Evolutionary conservation across 2,113 vertebrate species (phyloP).

Genomic region (Nannospalax galili): DNA sequence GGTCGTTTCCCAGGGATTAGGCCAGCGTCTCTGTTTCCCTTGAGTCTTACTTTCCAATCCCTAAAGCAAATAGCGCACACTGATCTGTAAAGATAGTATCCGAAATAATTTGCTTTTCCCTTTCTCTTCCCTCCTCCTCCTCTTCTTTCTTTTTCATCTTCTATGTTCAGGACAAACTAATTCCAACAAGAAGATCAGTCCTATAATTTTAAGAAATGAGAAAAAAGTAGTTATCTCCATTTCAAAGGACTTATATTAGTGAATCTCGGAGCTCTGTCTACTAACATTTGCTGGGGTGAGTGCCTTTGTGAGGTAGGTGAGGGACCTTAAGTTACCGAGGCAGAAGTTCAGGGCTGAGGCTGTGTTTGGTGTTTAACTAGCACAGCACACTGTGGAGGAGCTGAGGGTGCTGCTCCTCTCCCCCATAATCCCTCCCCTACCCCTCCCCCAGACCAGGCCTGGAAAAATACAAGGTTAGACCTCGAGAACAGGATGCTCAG

Average conservation of each 20-base stretch:
- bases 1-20: neutral
- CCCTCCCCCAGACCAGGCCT: neutral
- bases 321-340: neutral
- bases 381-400: fast-evolving
- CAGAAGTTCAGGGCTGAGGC: neutral
- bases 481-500: neutral
- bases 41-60: neutral
- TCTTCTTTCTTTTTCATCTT: neutral
- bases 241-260: neutral
- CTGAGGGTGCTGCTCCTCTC: too few relatives aligned
- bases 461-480: neutral
- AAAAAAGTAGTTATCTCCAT: neutral
- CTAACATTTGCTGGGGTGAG: too few relatives aligned
- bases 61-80: neutral
- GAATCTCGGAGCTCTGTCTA: neutral
- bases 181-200: neutral
- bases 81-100: neutral
- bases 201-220: neutral
- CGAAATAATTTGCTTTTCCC: neutral
- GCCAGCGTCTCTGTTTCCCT: neutral
- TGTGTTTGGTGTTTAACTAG: neutral
- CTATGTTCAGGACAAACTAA: neutral
- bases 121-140: neutral
- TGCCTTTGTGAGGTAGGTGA: neutral
- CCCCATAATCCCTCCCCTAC: fast-evolving